Percentiles rank a stretch among this genome's conserved stretches.
Evolutionary conservation across 1,140 invertebrate genomes (phyloP).

Genomic region (Lucilia cuprina): DNA sequence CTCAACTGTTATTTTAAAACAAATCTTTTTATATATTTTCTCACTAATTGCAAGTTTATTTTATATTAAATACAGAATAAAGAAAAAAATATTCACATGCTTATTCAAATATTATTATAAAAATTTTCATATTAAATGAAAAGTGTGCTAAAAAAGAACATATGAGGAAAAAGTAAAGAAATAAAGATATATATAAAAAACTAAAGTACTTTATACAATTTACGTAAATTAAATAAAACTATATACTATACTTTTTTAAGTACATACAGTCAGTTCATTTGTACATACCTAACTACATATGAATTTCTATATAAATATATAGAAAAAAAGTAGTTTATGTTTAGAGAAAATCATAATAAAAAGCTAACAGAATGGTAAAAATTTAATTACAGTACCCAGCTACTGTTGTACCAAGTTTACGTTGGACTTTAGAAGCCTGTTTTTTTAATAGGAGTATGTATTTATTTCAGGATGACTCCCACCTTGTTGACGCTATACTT

Average conservation of each 20-base stretch:
- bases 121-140: background rate
- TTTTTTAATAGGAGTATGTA: background rate
- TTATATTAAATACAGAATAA: background rate
- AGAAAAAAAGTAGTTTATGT: background rate
- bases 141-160: background rate
- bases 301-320: background rate
- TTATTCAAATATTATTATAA: background rate
- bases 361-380: background rate
- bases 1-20: too few relatives aligned
- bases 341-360: background rate
- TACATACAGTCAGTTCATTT: background rate
- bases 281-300: background rate
- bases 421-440: background rate
- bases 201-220: background rate
- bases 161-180: background rate
- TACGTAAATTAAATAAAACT: conserved; percentile 16
- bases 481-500: background rate
- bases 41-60: conserved; percentile 17
- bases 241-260: background rate
- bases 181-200: background rate
- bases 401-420: background rate
- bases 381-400: background rate
- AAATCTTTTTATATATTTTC: background rate
- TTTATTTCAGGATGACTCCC: background rate
- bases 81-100: background rate